phyloP scores from a whole-genome alignment of 2,113 vertebrate species.

The Chionodraco myersi region DNA sequence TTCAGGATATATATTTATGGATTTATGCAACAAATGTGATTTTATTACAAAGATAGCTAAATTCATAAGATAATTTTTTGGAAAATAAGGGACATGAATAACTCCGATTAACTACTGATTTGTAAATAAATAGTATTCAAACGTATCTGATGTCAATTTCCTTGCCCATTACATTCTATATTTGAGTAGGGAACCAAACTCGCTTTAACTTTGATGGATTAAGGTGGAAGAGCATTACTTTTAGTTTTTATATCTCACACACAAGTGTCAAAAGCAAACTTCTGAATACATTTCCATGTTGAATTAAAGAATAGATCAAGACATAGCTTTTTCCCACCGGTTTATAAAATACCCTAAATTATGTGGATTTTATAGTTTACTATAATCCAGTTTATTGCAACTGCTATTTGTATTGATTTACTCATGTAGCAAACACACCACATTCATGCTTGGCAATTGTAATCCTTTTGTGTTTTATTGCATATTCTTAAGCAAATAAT shows the following conservation, averaged over 20 bases:
- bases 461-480: slow-evolving; percentile 35
- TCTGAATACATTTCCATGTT: too few species aligned
- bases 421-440: background rate
- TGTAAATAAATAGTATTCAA: slow-evolving; percentile 83
- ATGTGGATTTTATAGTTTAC: background rate
- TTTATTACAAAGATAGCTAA: slow-evolving; percentile 10
- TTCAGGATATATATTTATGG: slow-evolving; percentile 12
- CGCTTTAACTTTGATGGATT: background rate
- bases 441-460: background rate
- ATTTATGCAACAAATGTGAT: slow-evolving; percentile 24
- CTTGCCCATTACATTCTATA: background rate
- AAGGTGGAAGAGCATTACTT: background rate
- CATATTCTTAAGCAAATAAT: slow-evolving; percentile 13
- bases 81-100: slow-evolving; percentile 21
- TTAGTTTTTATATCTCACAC: background rate
- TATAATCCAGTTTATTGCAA: background rate
- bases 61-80: background rate
- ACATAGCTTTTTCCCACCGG: too few species aligned
- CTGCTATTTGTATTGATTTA: background rate
- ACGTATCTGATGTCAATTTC: background rate
- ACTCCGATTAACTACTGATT: slow-evolving; percentile 43
- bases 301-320: background rate
- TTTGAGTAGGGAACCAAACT: background rate
- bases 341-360: background rate
- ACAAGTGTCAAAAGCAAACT: background rate